These are phyloP conservation scores for Platycnemis pennipes DNA, from an alignment of 2,888 invertebrate genomes.

Conservation along the genomic window DNA sequence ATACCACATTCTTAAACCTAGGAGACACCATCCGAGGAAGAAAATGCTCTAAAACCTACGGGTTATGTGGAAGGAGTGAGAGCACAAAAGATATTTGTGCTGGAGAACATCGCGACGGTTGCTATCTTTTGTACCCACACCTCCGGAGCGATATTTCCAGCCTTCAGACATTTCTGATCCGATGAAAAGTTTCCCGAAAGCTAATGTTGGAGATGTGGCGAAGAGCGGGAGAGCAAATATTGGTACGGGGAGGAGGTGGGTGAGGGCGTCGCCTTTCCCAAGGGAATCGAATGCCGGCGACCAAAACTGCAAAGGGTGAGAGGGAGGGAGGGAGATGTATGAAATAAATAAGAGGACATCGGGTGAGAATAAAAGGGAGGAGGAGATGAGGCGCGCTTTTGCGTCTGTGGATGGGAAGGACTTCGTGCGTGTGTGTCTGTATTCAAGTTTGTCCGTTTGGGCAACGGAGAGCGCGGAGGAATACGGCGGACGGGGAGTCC, in stretches of 20 bases:
- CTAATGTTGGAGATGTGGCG: slow-evolving; percentile 33
- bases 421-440: neutral
- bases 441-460: neutral
- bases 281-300: neutral
- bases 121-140: neutral
- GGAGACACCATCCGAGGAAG: neutral
- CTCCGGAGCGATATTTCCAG: neutral
- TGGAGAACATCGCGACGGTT: neutral
- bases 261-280: neutral
- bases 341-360: neutral
- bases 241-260: slow-evolving; percentile 1
- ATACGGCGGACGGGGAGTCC: neutral
- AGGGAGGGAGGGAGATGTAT: neutral
- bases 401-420: neutral
- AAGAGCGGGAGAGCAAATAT: slow-evolving; percentile 55
- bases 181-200: slow-evolving; percentile 38
- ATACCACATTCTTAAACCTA: neutral
- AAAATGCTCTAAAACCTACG: neutral
- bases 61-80: neutral
- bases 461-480: neutral
- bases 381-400: neutral
- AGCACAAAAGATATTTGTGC: neutral
- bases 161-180: neutral
- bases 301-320: neutral
- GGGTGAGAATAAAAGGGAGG: neutral